A percentile compares a stretch with the other conserved stretches of the same genome.
Evolutionary conservation across 2,113 vertebrate genomes (phyloP).

Genomic region (Calyptomena viridis): DNA sequence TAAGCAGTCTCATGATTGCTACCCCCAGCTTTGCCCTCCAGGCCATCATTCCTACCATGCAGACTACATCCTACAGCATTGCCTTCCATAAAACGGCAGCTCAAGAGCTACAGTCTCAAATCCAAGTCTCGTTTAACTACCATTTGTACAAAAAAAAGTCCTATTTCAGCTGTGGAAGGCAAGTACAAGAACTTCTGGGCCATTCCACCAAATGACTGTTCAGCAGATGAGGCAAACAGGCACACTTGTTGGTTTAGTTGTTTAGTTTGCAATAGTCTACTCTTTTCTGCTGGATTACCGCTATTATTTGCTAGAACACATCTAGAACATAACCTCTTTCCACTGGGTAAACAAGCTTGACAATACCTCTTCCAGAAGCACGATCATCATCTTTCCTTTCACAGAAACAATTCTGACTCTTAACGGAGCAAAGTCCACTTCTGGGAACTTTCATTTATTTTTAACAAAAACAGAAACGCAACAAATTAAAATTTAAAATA

Average conservation of each 20-base stretch:
- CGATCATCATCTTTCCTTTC: neutral
- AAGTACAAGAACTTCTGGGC: neutral
- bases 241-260: neutral
- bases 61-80: neutral
- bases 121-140: neutral
- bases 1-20: neutral
- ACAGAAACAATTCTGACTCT: neutral
- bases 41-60: neutral
- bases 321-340: constrained; percentile 19
- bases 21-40: neutral
- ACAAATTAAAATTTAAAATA: neutral
- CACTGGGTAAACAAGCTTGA: neutral
- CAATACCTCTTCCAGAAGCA: constrained; percentile 7
- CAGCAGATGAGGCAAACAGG: neutral
- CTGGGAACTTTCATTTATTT: neutral
- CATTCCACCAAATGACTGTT: neutral
- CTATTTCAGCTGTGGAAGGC: neutral
- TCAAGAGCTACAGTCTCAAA: neutral
- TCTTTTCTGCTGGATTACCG: neutral
- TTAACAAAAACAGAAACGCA: neutral
- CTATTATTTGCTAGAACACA: neutral
- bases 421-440: neutral
- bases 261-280: neutral
- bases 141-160: neutral
- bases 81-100: neutral